phyloP scores from a whole-genome alignment of 1,140 invertebrate species.

The Euglossa dilemma region DNA sequence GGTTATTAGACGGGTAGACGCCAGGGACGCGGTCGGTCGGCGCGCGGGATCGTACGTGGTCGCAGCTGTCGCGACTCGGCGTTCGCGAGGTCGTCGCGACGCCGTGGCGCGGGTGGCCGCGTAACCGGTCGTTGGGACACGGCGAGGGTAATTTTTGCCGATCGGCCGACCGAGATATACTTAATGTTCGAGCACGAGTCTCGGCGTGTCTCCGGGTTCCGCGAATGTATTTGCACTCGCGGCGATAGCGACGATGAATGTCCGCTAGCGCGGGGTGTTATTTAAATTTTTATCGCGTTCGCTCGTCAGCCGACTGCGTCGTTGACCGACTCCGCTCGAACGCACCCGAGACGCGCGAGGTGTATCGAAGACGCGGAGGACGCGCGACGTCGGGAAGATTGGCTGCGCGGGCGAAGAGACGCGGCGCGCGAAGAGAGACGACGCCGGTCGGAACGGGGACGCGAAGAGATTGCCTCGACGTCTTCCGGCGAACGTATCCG shows the following conservation, averaged over 20 bases:
- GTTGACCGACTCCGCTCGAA: background rate
- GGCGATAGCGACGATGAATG: conserved; percentile 40
- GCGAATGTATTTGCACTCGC: conserved; percentile 16
- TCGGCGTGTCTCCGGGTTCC: conserved; percentile 1
- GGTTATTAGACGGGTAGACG: background rate
- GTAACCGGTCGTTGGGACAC: background rate
- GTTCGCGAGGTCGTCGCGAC: background rate
- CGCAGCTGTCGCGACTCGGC: background rate
- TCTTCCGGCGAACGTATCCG: background rate
- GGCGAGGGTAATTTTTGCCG: conserved; percentile 20
- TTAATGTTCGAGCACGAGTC: conserved; percentile 21
- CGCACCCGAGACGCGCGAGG: background rate
- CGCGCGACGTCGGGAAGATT: background rate
- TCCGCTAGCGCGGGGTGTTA: background rate
- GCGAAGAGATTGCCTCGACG: no score
- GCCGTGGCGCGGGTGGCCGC: no score
- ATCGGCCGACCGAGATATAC: conserved; percentile 18
- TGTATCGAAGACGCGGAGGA: no score
- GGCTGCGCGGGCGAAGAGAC: background rate
- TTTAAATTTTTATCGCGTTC: conserved; percentile 40
- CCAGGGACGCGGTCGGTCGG: background rate
- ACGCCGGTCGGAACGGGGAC: no score
- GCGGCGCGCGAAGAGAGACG: no score
- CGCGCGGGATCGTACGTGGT: background rate
- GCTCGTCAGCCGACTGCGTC: background rate